Evolutionary conservation across 1,140 invertebrate species (phyloP).

Genomic region (Hirudo medicinalis): DNA sequence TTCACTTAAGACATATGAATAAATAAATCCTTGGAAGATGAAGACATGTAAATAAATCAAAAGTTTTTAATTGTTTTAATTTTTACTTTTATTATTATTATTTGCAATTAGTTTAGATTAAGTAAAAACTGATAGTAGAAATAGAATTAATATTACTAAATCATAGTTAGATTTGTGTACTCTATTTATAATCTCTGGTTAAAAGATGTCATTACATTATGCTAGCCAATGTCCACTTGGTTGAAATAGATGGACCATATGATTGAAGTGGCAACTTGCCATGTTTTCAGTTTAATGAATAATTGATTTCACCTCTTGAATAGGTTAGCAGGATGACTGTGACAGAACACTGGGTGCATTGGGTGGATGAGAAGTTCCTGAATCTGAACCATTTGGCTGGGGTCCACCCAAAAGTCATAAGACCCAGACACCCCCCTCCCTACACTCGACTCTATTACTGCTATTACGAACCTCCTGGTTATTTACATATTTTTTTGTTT

Average conservation of each 20-base stretch:
- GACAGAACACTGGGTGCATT: slow-evolving; percentile 30
- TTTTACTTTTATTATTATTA: too few species aligned
- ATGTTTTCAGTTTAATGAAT: not conserved
- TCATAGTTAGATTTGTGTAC: not conserved
- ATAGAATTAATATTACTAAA: not conserved
- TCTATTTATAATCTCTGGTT: too few species aligned
- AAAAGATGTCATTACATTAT: not conserved
- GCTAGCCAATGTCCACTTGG: not conserved
- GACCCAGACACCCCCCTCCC: slow-evolving; percentile 25
- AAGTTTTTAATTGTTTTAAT: too few species aligned
- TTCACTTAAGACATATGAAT: too few species aligned
- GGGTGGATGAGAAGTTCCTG: slow-evolving; percentile 27
- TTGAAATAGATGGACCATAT: not conserved
- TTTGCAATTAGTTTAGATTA: not conserved
- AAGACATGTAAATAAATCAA: too few species aligned
- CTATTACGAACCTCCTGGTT: slow-evolving; percentile 25
- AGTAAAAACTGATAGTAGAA: not conserved
- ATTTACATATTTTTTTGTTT: not conserved
- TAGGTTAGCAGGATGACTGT: slow-evolving; percentile 28
- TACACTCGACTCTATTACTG: slow-evolving; percentile 30
- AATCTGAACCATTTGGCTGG: slow-evolving; percentile 25
- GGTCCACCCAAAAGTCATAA: slow-evolving; percentile 12
- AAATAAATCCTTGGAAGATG: too few species aligned
- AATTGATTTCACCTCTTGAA: not conserved
- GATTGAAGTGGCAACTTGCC: not conserved